These are phyloP conservation scores for Girardinichthys multiradiatus DNA, from an alignment of 2,113 vertebrate species.

Conservation along the genomic window DNA sequence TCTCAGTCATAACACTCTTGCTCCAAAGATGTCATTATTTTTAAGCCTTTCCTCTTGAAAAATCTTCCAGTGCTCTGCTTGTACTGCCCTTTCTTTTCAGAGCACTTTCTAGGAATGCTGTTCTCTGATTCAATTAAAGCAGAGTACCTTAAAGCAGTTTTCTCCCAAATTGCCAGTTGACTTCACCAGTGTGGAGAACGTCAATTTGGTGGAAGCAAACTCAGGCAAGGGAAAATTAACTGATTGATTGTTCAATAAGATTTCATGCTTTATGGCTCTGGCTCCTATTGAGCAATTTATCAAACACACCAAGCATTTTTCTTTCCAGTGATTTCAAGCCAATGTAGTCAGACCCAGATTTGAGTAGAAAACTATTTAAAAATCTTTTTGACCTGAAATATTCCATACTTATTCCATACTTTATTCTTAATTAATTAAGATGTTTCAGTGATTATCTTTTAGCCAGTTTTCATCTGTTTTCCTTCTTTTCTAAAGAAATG, in stretches of 20 bases:
- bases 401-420: not conserved
- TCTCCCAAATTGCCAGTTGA: slow-evolving; percentile 48
- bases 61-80: slow-evolving; percentile 45
- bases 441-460: not conserved
- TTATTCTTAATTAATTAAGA: not conserved
- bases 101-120: slow-evolving; percentile 44
- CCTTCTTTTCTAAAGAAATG: not conserved
- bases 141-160: slow-evolving; percentile 44
- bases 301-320: slow-evolving; percentile 26
- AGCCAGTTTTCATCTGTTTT: not conserved
- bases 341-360: not conserved
- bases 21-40: slow-evolving; percentile 66
- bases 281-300: slow-evolving; percentile 34
- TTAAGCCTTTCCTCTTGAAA: slow-evolving; percentile 54
- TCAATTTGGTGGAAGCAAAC: slow-evolving; percentile 22
- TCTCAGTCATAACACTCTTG: slow-evolving; percentile 47
- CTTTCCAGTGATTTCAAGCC: not conserved
- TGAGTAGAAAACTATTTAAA: not conserved
- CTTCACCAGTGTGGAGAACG: slow-evolving; percentile 26
- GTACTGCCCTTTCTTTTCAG: slow-evolving; percentile 39
- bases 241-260: slow-evolving; percentile 66
- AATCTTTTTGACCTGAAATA: not conserved
- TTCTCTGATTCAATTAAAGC: slow-evolving; percentile 29
- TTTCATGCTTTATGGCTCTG: slow-evolving; percentile 40
- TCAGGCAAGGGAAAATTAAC: slow-evolving; percentile 41